Base-by-base conservation (phyloP, 2,797 vertebrate species). In the Coregonus sp. region DNA sequence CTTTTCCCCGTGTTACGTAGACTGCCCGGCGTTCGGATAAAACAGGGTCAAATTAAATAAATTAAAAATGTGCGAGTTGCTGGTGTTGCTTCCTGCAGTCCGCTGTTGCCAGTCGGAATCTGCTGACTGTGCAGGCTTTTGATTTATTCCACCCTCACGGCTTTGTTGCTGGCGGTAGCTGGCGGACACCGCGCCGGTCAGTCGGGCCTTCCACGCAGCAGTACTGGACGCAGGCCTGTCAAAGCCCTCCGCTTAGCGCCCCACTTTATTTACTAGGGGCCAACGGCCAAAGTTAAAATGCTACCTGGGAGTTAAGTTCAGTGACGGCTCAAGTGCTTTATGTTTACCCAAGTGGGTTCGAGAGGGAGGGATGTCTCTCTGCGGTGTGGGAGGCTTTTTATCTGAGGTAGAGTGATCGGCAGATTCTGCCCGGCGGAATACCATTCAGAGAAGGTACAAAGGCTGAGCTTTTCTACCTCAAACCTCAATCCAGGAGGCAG, bases 41-140 rank as follows among this genome's bases (percentile, higher is more conserved):
- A 59, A 59, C 54, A 18, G 16, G 40, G 40, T 3, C 40, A 25
- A 25, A 25, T 25, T 25, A 25, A 25, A 25, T 25, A 25, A 25
- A 25, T 25, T 1, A 25, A 25, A 25, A 25, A 25, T 25, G 25
- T 25, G 63, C 11, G 18, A 61, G 59, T 61, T n/a, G 59, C 59
- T 31, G 63, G 25, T 69, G 75, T 69, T 68, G 18, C 51, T 68
- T 40, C 31, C 66, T 16, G 31, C 51, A 56, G 37, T 29, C 25
- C 9, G 51, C 5, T n/a, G 33, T 40, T n/a, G 15, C 40, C 69
- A 18, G 31, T 40, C 47, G 40, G 37, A 72, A 65, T 72, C 15
- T 72, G 56, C 37, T 51, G 70, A 72, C 40, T 5, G n/a, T 12
- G 40, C 59, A 66, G 70, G 37, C 37, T 66, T 69, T 77, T 52